Base-by-base conservation (phyloP, 2,888 invertebrate species). In the Tenthredo scrophulariae region DNA sequence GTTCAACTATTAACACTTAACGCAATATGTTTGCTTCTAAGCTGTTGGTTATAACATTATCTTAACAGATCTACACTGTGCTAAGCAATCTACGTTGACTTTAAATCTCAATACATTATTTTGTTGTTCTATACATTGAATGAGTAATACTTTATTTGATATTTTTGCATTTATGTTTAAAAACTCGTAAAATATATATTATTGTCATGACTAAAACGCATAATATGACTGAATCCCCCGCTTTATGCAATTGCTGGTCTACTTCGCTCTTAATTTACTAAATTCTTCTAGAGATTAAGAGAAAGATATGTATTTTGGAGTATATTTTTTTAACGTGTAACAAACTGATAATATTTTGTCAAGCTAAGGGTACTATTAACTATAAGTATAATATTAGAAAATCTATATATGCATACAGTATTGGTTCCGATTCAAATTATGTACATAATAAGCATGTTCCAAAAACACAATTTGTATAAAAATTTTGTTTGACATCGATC, bases 251-350 rank as follows among this genome's bases (percentile, higher is more conserved):
- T 26, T 80, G 40, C 43, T 37, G 10, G 26, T 77, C 26, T 15
- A 33, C 15, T 26, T 40, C 3, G 40, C 40, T 62, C 26, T 22
- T 40, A 40, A 80, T 58, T 40, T 37, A 40, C 10, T 37, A 65
- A 10, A 62, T 40, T 40, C n/a, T 40, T 62, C 26, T 54, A 80
- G 62, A 40, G 26, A 22, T 74, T 54, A 77, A 50, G 50, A 54
- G 26, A 62, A 62, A 80, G 80, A 80, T 33, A 62, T 80, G 22
- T 40, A 80, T 80, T 62, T 80, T 80, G n/a, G 54, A 67, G 62
- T 82, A 62, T 77, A 77, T 54, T 77, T 77, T 77, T 50, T 77
- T 43, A 77, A 77, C 40, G 33, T 29, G 18, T 54, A 29, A 77
- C 33, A 77, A 77, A 50, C 77, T 77, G 33, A 77, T 50, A 13